Conservation (phyloP, 1,140 invertebrate genomes). For the Laodelphax striatellus region DNA sequence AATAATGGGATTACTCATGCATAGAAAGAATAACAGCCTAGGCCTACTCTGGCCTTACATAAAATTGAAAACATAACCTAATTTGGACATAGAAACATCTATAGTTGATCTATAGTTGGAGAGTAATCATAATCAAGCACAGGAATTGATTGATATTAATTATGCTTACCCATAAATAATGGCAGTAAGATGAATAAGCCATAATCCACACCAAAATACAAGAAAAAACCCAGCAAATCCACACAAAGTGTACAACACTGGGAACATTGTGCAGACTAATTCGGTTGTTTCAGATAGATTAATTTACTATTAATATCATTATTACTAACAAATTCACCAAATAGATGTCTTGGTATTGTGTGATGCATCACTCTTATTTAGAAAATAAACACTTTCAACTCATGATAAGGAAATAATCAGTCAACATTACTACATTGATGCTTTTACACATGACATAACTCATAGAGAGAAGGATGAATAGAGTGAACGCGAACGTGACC, state of each 20-base stretch:
- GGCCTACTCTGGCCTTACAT: not conserved
- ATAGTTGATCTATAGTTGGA: not conserved
- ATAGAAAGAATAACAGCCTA: not conserved
- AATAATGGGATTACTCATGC: not conserved
- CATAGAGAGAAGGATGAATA: too few relatives aligned
- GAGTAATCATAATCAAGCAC: not conserved
- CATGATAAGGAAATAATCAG: too few relatives aligned
- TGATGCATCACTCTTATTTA: not conserved
- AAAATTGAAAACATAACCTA: not conserved
- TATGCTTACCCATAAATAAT: constrained; percentile 41
- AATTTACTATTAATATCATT: not conserved
- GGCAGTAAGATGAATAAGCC: constrained; percentile 50
- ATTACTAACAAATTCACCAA: not conserved
- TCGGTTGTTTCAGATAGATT: not conserved
- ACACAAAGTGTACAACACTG: constrained; percentile 32
- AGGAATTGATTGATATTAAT: not conserved
- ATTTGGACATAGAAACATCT: not conserved
- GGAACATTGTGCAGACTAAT: constrained; percentile 17
- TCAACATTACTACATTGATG: too few relatives aligned
- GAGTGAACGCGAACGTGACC: too few relatives aligned
- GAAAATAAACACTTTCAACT: not conserved
- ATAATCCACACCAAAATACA: constrained; percentile 50
- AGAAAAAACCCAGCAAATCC: constrained; percentile 55
- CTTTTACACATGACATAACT: too few relatives aligned
- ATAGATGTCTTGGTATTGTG: not conserved